A percentile compares a stretch with the other conserved stretches of the same genome.
phyloP scores from a whole-genome alignment of 2,888 invertebrate genomes.

The Oeneis ivallda region DNA sequence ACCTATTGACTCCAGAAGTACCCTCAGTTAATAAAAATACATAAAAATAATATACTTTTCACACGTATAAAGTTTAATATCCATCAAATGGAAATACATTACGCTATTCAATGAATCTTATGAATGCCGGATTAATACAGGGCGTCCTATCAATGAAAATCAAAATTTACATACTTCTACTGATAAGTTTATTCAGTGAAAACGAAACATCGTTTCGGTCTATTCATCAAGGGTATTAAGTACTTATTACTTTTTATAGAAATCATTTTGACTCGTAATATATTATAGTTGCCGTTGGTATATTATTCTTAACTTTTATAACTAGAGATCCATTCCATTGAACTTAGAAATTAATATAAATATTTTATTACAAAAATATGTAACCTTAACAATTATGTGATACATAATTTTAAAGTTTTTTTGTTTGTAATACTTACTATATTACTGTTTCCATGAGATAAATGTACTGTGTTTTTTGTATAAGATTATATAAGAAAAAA shows the following conservation, averaged over 20 bases:
- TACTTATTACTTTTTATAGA: neutral
- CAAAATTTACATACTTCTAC: slow-evolving; percentile 10
- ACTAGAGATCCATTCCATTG: too few species aligned
- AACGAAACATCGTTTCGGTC: slow-evolving; percentile 1
- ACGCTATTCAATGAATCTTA: slow-evolving; percentile 11
- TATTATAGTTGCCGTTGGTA: neutral
- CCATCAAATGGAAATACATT: slow-evolving; percentile 4
- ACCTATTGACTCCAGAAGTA: too few species aligned
- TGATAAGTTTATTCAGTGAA: slow-evolving; percentile 22
- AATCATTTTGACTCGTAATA: neutral
- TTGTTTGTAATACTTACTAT: too few species aligned
- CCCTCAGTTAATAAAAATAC: too few species aligned
- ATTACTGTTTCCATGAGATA: too few species aligned
- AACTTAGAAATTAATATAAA: too few species aligned
- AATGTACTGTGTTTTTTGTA: too few species aligned
- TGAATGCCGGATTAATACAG: slow-evolving; percentile 8
- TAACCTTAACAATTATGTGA: too few species aligned
- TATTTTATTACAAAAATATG: too few species aligned
- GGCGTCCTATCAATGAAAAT: slow-evolving; percentile 14
- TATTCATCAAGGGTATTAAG: neutral
- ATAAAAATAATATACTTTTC: neutral
- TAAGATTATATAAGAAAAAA: too few species aligned
- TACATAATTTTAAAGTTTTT: too few species aligned
- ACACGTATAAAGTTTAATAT: slow-evolving; percentile 4
- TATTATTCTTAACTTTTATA: too few species aligned